Conservation (phyloP, 2,113 vertebrate species). For the Neogale vison region DNA sequence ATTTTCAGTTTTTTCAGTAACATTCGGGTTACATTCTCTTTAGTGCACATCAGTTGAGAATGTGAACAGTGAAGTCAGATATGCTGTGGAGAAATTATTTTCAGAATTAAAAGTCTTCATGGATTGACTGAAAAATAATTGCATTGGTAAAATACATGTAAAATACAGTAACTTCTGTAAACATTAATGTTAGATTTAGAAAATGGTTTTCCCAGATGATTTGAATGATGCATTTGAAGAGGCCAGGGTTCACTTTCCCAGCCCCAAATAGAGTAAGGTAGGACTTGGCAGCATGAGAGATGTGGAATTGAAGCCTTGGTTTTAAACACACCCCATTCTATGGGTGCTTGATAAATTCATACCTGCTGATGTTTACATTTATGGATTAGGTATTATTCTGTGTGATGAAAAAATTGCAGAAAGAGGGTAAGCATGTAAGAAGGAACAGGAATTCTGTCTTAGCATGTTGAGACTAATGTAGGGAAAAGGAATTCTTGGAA, state of each 20-base stretch:
- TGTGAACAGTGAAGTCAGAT: not conserved
- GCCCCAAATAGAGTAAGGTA: not conserved
- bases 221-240: not conserved
- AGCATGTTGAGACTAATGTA: not conserved
- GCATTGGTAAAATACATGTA: not conserved
- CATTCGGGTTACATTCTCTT: not conserved
- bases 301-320: not conserved
- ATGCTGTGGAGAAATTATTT: not conserved
- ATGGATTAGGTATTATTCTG: not conserved
- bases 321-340: not conserved
- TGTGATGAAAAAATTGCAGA: not conserved
- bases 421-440: not conserved
- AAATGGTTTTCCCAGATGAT: not conserved
- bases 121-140: not conserved
- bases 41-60: not conserved
- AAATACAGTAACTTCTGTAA: not conserved
- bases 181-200: not conserved
- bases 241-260: not conserved
- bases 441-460: not conserved
- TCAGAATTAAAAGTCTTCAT: not conserved
- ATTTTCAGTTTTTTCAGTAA: not conserved
- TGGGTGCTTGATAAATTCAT: not conserved
- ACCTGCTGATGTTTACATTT: not conserved
- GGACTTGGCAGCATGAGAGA: not conserved
- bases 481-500: not conserved